Evolutionary conservation across 2,113 vertebrate species (phyloP).

Genomic region (Noctilio leporinus): DNA sequence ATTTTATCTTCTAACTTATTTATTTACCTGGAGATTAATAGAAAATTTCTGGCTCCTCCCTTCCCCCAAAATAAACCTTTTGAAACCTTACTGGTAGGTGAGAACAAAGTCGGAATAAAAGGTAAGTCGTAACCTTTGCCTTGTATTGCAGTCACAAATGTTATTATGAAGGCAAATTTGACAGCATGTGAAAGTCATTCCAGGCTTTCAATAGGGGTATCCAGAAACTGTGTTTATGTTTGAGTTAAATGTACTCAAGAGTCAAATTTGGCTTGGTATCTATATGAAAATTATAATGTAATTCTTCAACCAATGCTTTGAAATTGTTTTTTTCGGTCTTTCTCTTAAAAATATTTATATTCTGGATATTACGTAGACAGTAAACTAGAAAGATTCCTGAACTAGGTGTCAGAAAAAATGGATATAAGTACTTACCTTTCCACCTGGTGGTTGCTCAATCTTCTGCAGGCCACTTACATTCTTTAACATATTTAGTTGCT

Average conservation of each 20-base stretch:
- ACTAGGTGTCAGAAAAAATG: background rate
- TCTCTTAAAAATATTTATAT: conserved; percentile 15
- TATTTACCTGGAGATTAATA: background rate
- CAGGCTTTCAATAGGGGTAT: conserved; percentile 1
- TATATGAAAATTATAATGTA: background rate
- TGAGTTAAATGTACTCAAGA: background rate
- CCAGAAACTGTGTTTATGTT: conserved; percentile 29
- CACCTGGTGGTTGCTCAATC: background rate
- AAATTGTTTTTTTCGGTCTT: background rate
- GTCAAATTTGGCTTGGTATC: conserved; percentile 35
- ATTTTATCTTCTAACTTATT: conserved; percentile 16
- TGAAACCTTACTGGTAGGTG: background rate
- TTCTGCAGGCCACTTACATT: background rate
- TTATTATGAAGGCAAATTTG: conserved; percentile 27
- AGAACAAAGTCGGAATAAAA: conserved; percentile 24
- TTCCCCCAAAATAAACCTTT: background rate
- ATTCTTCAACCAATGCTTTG: background rate
- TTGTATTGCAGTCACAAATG: background rate
- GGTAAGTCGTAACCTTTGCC: background rate
- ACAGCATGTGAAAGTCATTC: conserved; percentile 40
- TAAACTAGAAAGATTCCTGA: conserved; percentile 4
- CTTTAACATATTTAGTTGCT: background rate
- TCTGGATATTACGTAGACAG: background rate
- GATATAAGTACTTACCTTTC: background rate
- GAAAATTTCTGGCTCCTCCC: background rate